These are phyloP conservation scores for Cepaea nemoralis DNA, from an alignment of 1,140 invertebrate species.

Conservation along the genomic window DNA sequence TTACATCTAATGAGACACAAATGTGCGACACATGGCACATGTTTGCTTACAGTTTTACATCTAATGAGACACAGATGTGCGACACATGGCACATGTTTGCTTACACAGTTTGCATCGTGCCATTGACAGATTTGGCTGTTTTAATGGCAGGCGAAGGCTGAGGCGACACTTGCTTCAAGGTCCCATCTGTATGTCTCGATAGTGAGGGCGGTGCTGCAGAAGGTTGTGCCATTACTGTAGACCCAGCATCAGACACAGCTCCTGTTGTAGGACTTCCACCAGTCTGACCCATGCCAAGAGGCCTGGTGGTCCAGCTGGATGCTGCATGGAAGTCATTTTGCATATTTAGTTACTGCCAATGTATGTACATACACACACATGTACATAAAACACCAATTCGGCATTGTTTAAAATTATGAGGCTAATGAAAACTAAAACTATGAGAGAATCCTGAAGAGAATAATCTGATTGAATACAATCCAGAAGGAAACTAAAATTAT, in stretches of 20 bases:
- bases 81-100: not conserved
- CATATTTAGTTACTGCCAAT: no score
- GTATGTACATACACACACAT: no score
- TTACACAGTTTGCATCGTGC: conserved; percentile 35
- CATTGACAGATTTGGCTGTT: conserved; percentile 16
- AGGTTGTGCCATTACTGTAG: not conserved
- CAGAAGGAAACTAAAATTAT: no score
- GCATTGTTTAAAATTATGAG: no score
- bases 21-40: no score
- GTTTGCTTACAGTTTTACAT: no score
- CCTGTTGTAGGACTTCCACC: conserved; percentile 17
- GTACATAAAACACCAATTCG: no score
- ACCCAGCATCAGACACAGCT: not conserved
- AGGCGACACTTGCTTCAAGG: not conserved
- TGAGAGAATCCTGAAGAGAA: no score
- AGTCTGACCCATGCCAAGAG: conserved; percentile 27
- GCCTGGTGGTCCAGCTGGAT: conserved; percentile 30
- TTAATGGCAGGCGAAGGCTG: conserved; percentile 16
- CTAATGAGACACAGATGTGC: no score
- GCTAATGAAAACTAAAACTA: no score
- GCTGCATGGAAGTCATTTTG: conserved; percentile 5
- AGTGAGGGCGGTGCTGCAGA: not conserved
- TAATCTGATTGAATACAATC: no score
- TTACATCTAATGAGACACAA: no score
- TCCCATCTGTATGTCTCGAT: conserved; percentile 24